A percentile compares a stretch with the other conserved stretches of the same genome.
These are phyloP conservation scores for Cichladusa arquata DNA, from an alignment of 2,113 vertebrate genomes.

Conservation along the genomic window DNA sequence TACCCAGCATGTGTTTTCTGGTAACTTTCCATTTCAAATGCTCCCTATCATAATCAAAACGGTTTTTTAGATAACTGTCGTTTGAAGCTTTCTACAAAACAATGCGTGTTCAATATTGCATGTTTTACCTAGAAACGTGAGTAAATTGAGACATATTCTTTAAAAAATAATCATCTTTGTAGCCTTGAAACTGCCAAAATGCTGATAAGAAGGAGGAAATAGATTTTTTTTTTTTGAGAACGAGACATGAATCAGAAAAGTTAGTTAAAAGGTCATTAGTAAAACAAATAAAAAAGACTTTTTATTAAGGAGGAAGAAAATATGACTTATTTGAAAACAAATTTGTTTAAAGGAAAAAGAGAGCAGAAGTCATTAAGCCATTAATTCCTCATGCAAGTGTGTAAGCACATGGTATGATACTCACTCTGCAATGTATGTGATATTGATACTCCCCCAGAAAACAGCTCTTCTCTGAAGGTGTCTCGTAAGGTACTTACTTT, in stretches of 20 bases:
- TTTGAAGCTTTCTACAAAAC: neutral
- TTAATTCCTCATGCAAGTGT: neutral
- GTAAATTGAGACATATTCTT: neutral
- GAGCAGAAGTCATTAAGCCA: neutral
- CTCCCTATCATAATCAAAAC: neutral
- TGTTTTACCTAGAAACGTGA: neutral
- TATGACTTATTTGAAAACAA: neutral
- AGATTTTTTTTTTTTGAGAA: accelerated
- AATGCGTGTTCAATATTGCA: accelerated
- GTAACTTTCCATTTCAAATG: neutral
- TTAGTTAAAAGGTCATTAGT: neutral
- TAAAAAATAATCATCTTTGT: neutral
- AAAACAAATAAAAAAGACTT: neutral
- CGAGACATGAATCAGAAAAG: accelerated
- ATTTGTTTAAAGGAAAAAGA: neutral
- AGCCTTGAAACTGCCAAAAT: neutral
- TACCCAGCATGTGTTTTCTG: neutral
- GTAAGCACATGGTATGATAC: neutral
- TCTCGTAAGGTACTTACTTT: neutral
- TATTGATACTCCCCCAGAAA: neutral
- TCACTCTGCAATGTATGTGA: neutral
- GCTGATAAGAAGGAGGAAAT: neutral
- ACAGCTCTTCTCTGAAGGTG: neutral
- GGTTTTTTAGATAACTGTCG: accelerated
- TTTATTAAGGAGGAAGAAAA: neutral